A percentile compares a stretch with the other conserved stretches of the same genome.
These are phyloP conservation scores for Pocillopora verrucosa DNA, from an alignment of 64 coral and sea anemone genomes.

Conservation along the genomic window DNA sequence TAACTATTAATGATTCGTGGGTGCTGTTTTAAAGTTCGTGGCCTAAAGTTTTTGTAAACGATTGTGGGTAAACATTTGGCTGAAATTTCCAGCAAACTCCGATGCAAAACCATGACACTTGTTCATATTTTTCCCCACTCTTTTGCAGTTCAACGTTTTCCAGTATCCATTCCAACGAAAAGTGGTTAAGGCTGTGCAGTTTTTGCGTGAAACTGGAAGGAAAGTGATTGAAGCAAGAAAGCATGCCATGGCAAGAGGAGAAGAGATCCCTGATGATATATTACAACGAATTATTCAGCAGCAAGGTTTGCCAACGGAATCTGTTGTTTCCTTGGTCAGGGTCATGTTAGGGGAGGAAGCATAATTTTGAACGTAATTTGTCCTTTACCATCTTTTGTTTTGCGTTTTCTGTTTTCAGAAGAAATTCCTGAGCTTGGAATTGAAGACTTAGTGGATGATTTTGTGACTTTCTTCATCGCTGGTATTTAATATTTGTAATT, in stretches of 20 bases:
- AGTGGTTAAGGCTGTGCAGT: constrained; percentile 23
- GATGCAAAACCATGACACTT: background rate
- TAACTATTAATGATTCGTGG: too few species aligned
- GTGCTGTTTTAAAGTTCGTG: too few species aligned
- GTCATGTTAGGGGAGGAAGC: too few species aligned
- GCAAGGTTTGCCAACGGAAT: background rate
- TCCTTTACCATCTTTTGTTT: too few species aligned
- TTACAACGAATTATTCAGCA: constrained; percentile 33
- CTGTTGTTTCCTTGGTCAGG: too few species aligned
- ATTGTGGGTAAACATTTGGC: too few species aligned
- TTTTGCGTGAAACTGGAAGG: constrained; percentile 60
- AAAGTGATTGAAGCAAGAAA: constrained; percentile 58
- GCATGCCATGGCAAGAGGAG: constrained; percentile 37
- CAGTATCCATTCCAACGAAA: constrained; percentile 5
- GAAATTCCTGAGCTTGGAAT: constrained; percentile 38
- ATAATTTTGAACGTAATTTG: too few species aligned
- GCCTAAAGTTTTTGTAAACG: too few species aligned
- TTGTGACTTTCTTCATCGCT: constrained; percentile 71
- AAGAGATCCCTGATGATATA: constrained; percentile 64
- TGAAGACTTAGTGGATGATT: constrained; percentile 63
- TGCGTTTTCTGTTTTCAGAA: constrained; percentile 22
- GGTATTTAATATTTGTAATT: background rate
- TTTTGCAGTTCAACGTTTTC: constrained; percentile 14
- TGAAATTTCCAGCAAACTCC: background rate
- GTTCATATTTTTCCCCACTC: background rate